A percentile compares a stretch with the other conserved stretches of the same genome.
Evolutionary conservation across 1,140 invertebrate genomes (phyloP).

Genomic region (Achroia grisella): DNA sequence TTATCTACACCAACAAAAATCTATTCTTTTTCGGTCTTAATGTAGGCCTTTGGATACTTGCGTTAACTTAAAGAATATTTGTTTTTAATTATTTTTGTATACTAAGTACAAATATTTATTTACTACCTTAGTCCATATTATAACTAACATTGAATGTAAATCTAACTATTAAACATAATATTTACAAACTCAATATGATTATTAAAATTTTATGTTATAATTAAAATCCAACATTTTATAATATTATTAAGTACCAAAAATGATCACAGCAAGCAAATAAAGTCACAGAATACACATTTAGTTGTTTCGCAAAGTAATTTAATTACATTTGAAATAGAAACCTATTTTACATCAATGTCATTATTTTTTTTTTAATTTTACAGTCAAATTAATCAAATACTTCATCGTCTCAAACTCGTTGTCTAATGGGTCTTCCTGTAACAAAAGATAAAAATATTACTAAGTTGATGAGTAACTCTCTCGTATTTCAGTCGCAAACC

Average conservation of each 20-base stretch:
- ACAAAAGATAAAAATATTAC: too few species aligned
- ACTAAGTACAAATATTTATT: neutral
- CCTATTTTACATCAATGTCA: neutral
- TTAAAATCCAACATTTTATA: neutral
- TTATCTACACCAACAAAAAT: neutral
- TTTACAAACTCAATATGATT: neutral
- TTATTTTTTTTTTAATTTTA: neutral
- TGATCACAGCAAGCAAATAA: neutral
- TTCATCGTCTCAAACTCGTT: neutral
- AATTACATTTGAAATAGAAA: too few species aligned
- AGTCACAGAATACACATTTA: neutral
- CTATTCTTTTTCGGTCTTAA: too few species aligned
- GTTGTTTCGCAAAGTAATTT: too few species aligned
- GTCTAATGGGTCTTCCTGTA: too few species aligned
- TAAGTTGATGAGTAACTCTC: too few species aligned
- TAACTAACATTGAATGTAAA: neutral
- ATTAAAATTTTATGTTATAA: neutral
- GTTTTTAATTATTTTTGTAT: too few species aligned
- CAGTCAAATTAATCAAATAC: neutral
- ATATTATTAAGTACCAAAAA: neutral
- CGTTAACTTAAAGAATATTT: neutral
- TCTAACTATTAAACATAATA: neutral
- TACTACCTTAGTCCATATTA: neutral
- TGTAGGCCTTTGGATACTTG: constrained; percentile 29
- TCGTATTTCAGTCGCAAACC: too few species aligned